Evolutionary conservation across 2,888 invertebrate species (phyloP).

Genomic region (Folsomia manolachei): DNA sequence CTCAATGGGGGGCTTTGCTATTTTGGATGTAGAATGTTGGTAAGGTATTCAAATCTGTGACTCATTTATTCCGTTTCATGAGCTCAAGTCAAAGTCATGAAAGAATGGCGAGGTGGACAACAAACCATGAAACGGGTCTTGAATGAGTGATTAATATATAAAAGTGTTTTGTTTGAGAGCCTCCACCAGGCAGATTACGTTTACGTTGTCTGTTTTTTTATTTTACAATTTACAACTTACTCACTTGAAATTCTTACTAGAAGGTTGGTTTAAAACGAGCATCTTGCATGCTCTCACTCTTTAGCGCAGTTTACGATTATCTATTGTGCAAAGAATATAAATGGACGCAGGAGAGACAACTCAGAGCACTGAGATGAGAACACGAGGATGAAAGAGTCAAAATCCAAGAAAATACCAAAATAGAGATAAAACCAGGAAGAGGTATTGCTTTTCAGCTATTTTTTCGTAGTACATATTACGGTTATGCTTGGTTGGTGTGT

Average conservation of each 20-base stretch:
- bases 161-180: neutral
- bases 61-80: no score
- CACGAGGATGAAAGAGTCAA: no score
- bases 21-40: no score
- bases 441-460: neutral
- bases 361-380: no score
- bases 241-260: neutral
- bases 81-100: neutral
- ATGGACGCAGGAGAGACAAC: neutral
- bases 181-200: neutral
- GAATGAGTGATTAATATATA: neutral
- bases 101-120: neutral
- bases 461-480: neutral
- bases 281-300: neutral
- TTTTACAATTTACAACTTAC: neutral
- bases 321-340: neutral
- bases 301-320: neutral
- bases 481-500: no score
- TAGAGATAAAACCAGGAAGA: neutral
- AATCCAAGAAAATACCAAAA: neutral
- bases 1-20: no score
- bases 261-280: neutral
- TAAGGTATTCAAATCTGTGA: no score
- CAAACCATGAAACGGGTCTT: no score
- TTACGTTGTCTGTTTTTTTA: neutral